phyloP scores from a whole-genome alignment of 2,797 vertebrate species.

The Apogon talboti region DNA sequence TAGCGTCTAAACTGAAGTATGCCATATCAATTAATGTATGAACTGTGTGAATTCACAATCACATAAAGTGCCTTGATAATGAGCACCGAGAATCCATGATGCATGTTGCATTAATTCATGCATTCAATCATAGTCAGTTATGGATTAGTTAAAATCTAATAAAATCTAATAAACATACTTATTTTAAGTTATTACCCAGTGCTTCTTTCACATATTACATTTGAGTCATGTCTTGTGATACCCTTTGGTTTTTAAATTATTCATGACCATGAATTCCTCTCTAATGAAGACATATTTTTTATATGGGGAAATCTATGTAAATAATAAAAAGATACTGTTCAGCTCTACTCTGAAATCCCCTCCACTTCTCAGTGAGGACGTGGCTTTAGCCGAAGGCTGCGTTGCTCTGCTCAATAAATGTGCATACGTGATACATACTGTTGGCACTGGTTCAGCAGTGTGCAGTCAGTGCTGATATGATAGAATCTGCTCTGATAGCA shows the following conservation, averaged over 20 bases:
- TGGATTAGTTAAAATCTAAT: too few relatives aligned
- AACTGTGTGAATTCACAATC: too few relatives aligned
- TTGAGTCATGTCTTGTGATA: not conserved
- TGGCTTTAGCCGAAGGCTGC: slow-evolving; percentile 31
- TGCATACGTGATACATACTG: slow-evolving; percentile 52
- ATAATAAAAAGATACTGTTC: not conserved
- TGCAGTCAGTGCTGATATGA: slow-evolving; percentile 59
- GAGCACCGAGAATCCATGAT: too few relatives aligned
- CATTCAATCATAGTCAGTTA: too few relatives aligned
- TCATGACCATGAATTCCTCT: not conserved
- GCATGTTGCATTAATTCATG: too few relatives aligned
- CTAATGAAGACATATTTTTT: not conserved
- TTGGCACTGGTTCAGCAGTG: slow-evolving; percentile 45
- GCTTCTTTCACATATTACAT: not conserved
- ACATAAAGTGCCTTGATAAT: too few relatives aligned
- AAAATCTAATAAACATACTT: too few relatives aligned
- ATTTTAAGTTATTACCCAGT: not conserved
- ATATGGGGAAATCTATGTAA: not conserved
- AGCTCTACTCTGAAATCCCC: slow-evolving; percentile 11
- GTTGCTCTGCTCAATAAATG: slow-evolving; percentile 51
- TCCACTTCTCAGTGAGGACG: slow-evolving; percentile 44
- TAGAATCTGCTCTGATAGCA: slow-evolving; percentile 57
- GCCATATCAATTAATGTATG: too few relatives aligned
- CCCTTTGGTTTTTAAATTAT: not conserved
- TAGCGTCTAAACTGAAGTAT: too few relatives aligned